A percentile compares a stretch with the other conserved stretches of the same genome.
Evolutionary conservation across 2,888 invertebrate species (phyloP).

Genomic region (Vandiemenella viatica): DNA sequence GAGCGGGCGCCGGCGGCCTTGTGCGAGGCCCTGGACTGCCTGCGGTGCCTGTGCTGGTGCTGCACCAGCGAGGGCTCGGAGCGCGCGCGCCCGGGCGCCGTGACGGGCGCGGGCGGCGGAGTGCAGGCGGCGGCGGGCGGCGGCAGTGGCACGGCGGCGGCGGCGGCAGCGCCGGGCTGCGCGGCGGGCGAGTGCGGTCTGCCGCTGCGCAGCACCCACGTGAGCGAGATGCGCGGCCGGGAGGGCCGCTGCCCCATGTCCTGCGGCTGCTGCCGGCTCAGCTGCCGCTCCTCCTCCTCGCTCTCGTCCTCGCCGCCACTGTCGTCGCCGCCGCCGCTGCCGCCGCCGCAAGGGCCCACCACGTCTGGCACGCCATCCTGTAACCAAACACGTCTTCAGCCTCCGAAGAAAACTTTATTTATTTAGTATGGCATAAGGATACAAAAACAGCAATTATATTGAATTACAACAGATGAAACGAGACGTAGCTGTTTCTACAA

Average conservation of each 20-base stretch:
- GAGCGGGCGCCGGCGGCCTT: slow-evolving; percentile 8
- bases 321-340: slow-evolving; percentile 5
- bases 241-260: slow-evolving; percentile 27
- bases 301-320: slow-evolving; percentile 4
- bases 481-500: too few species aligned
- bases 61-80: slow-evolving; percentile 14
- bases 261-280: slow-evolving; percentile 10
- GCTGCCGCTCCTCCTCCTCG: slow-evolving; percentile 6
- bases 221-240: slow-evolving; percentile 53
- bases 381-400: too few species aligned
- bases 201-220: slow-evolving; percentile 57
- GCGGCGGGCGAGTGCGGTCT: slow-evolving; percentile 15
- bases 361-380: slow-evolving; percentile 15
- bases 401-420: too few species aligned
- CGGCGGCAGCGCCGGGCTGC: slow-evolving; percentile 11
- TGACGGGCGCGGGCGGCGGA: not conserved
- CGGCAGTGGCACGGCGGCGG: slow-evolving; percentile 11
- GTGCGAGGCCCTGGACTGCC: slow-evolving; percentile 8
- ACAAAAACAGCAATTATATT: too few species aligned
- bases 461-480: too few species aligned
- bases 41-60: slow-evolving; percentile 9
- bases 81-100: slow-evolving; percentile 11
- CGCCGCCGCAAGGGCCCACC: slow-evolving; percentile 13
- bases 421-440: too few species aligned
- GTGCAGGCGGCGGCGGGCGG: slow-evolving; percentile 1